Percentiles rank a stretch among this genome's conserved stretches.
Conservation (phyloP, 2,113 vertebrate species). For the Chloropsis hardwickii region DNA sequence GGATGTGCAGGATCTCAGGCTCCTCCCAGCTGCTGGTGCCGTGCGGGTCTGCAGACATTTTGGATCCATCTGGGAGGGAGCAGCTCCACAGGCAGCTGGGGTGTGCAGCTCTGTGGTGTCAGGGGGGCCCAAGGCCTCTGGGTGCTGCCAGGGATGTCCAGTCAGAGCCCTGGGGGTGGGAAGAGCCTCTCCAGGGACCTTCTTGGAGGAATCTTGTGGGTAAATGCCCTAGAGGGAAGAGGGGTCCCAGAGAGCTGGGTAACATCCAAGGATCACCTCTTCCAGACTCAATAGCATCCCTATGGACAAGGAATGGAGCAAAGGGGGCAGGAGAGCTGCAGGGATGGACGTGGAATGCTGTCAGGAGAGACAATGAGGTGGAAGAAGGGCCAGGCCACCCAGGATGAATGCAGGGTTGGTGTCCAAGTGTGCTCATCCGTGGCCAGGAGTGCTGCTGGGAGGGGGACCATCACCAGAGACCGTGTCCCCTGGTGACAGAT, state of each 20-base stretch:
- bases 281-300: not conserved
- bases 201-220: not conserved
- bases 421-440: not conserved
- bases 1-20: rapidly evolving
- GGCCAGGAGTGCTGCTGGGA: not conserved
- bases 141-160: not conserved
- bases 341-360: not conserved
- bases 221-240: not conserved
- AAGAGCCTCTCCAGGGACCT: not conserved
- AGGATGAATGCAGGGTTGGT: not conserved
- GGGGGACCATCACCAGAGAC: not conserved
- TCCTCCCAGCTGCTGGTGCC: not conserved
- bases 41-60: rapidly evolving
- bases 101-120: not conserved
- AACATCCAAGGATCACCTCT: not conserved
- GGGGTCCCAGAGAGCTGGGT: not conserved
- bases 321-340: not conserved
- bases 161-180: not conserved
- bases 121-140: not conserved
- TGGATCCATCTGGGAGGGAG: not conserved
- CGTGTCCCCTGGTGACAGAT: rapidly evolving
- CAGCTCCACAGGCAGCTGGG: not conserved
- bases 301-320: not conserved
- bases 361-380: not conserved
- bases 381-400: not conserved